Evolutionary conservation across 2,888 invertebrate species (phyloP).

Genomic region (Leptinotarsa juncta): DNA sequence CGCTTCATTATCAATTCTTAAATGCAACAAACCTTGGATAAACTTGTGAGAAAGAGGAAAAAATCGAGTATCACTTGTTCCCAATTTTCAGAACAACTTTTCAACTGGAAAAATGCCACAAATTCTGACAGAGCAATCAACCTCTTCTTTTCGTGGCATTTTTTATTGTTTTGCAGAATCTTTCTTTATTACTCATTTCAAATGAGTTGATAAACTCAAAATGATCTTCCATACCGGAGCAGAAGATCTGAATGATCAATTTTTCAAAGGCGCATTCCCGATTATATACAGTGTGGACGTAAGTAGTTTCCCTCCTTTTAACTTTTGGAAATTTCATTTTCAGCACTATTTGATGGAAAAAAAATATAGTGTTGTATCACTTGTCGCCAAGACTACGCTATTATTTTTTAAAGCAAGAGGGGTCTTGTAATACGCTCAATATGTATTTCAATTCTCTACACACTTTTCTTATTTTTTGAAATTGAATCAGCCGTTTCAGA

Average conservation of each 20-base stretch:
- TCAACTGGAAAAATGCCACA: neutral
- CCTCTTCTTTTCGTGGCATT: neutral
- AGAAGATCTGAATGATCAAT: neutral
- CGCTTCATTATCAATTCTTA: too few species aligned
- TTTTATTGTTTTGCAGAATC: neutral
- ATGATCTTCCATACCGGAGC: neutral
- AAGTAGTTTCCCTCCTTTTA: too few species aligned
- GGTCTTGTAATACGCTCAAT: too few species aligned
- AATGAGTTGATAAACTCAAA: neutral
- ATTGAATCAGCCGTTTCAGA: too few species aligned
- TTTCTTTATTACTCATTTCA: neutral
- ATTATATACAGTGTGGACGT: neutral
- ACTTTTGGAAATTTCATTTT: neutral
- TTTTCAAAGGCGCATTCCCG: neutral
- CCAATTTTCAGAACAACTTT: neutral
- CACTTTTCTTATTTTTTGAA: too few species aligned
- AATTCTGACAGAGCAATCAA: neutral
- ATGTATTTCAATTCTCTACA: too few species aligned
- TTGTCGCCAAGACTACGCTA: too few species aligned
- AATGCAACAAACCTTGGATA: too few species aligned
- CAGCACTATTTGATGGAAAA: too few species aligned
- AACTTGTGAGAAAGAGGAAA: too few species aligned
- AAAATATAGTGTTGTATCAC: too few species aligned
- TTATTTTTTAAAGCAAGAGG: too few species aligned
- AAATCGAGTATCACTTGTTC: neutral